Conservation (phyloP, 2,888 invertebrate genomes). For the Pycnomerus fuliginosus region DNA sequence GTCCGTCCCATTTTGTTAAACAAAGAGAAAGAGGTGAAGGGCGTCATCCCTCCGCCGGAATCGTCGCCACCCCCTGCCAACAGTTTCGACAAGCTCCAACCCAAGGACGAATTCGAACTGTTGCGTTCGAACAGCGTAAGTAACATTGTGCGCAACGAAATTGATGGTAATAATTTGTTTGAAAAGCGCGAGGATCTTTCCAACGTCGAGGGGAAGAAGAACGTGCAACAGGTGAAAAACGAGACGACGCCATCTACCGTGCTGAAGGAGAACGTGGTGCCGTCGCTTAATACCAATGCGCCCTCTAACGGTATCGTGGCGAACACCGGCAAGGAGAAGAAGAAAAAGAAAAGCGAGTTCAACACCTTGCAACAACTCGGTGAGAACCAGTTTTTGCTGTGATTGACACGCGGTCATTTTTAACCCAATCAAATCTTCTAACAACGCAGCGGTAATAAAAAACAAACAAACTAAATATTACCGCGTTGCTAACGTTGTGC, state of each 20-base stretch:
- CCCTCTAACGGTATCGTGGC: slow-evolving; percentile 22
- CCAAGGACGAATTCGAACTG: slow-evolving; percentile 75
- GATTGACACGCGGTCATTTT: no score
- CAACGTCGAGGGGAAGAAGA: no score
- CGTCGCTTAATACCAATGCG: slow-evolving; percentile 17
- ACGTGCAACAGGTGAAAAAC: no score
- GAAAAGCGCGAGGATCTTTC: no score
- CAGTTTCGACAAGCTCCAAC: slow-evolving; percentile 76
- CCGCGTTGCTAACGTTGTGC: no score
- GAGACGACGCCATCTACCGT: no score
- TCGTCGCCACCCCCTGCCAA: slow-evolving; percentile 61
- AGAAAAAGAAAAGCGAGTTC: slow-evolving; percentile 62
- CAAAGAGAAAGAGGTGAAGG: slow-evolving; percentile 65
- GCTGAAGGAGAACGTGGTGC: no score
- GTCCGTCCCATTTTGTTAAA: slow-evolving; percentile 75
- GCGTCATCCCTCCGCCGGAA: slow-evolving; percentile 52
- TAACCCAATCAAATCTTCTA: no score
- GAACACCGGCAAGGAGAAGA: slow-evolving; percentile 49
- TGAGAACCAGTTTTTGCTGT: slow-evolving; percentile 48
- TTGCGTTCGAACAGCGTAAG: slow-evolving; percentile 55
- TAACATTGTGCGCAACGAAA: no score
- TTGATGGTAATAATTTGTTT: no score
- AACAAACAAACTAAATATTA: no score
- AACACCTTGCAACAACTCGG: slow-evolving; percentile 57
- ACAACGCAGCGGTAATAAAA: no score